Evolutionary conservation across 2,113 vertebrate genomes (phyloP).

Genomic region (Phylloscopus whistleri): DNA sequence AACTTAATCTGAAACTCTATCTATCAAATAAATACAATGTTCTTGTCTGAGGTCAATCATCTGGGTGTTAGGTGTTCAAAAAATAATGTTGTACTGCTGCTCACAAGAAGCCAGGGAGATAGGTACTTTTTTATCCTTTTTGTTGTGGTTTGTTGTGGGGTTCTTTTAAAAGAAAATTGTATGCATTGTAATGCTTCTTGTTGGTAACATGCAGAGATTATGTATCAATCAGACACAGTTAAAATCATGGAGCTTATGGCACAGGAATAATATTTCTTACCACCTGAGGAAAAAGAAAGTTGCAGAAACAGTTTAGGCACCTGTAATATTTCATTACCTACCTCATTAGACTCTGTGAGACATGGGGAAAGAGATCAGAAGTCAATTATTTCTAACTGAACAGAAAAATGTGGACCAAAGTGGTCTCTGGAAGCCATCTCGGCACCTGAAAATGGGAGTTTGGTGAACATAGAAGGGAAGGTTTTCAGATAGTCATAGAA

Average conservation of each 20-base stretch:
- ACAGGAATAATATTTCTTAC: not conserved
- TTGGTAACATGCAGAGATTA: not conserved
- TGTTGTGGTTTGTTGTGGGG: not conserved
- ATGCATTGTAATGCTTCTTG: not conserved
- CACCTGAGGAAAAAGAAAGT: not conserved
- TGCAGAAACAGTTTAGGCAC: not conserved
- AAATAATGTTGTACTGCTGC: not conserved
- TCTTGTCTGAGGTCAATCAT: not conserved
- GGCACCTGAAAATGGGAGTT: not conserved
- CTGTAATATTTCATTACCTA: not conserved
- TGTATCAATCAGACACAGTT: not conserved
- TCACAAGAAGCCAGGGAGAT: not conserved
- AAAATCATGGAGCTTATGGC: not conserved
- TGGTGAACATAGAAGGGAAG: not conserved
- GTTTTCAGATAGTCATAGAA: not conserved
- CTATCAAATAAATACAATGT: not conserved
- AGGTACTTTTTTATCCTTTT: not conserved
- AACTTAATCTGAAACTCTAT: not conserved
- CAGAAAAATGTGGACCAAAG: fast-evolving
- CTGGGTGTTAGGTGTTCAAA: not conserved
- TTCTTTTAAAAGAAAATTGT: not conserved
- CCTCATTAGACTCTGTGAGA: not conserved
- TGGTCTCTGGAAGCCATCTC: not conserved
- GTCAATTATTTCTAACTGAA: not conserved
- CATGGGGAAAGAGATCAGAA: not conserved